Evolutionary conservation across 2,113 vertebrate species (phyloP).

Genomic region (Semicossyphus pulcher): DNA sequence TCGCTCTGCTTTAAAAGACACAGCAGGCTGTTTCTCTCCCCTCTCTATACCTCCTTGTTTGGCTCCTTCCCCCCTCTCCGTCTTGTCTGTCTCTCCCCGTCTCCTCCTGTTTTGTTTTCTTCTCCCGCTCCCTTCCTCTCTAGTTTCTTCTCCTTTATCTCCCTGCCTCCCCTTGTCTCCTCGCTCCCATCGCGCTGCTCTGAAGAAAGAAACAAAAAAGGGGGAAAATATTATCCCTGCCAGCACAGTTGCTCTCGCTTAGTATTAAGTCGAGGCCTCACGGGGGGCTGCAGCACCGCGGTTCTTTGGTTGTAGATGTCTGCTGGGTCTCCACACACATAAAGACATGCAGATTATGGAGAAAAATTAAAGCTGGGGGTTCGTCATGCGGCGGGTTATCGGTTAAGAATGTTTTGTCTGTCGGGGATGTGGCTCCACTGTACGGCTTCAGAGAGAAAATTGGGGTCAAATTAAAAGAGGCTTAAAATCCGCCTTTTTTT

Average conservation of each 20-base stretch:
- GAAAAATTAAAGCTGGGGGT: constrained; percentile 60
- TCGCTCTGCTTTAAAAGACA: constrained; percentile 70
- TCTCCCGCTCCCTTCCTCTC: constrained; percentile 41
- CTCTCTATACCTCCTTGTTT: constrained; percentile 26
- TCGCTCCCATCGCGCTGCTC: constrained; percentile 44
- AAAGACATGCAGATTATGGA: constrained; percentile 68
- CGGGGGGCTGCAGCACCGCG: constrained; percentile 40
- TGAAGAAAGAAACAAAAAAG: constrained; percentile 68
- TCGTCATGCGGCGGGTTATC: constrained; percentile 48
- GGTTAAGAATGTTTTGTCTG: constrained; percentile 51
- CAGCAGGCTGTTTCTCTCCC: constrained; percentile 64
- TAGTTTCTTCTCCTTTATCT: constrained; percentile 59
- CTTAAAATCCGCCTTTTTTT: constrained; percentile 17
- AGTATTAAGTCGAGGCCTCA: constrained; percentile 67
- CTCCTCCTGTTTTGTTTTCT: constrained; percentile 59
- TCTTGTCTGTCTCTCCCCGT: constrained; percentile 48
- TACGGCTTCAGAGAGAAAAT: constrained; percentile 39
- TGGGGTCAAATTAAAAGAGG: constrained; percentile 45
- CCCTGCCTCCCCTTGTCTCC: constrained; percentile 56
- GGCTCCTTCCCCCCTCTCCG: constrained; percentile 29
- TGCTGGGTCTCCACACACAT: constrained; percentile 55
- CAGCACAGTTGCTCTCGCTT: constrained; percentile 68
- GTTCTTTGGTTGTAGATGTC: constrained; percentile 61
- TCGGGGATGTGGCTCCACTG: constrained; percentile 48
- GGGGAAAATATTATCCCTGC: constrained; percentile 71